phyloP scores from a whole-genome alignment of 2,797 vertebrate species.

The Vipera ursinii region DNA sequence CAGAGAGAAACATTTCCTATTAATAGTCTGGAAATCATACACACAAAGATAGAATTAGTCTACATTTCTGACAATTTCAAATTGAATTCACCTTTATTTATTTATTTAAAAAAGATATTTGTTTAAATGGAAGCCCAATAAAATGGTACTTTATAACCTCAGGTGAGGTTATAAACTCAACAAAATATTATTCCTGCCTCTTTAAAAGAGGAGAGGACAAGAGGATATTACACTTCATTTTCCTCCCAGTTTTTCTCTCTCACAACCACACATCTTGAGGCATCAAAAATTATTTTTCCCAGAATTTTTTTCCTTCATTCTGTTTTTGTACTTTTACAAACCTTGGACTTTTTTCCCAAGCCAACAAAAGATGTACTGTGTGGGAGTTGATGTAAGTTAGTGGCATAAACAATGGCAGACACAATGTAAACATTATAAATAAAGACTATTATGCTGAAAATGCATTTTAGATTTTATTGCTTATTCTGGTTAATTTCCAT shows the following conservation, averaged over 20 bases:
- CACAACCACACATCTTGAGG: neutral
- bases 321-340: neutral
- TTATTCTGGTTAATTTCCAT: neutral
- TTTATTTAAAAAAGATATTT: neutral
- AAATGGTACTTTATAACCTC: neutral
- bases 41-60: conserved; percentile 30
- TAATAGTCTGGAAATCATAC: conserved; percentile 41
- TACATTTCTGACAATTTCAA: neutral
- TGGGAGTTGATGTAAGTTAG: neutral
- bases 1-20: conserved; percentile 46
- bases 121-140: neutral
- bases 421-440: neutral
- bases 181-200: neutral
- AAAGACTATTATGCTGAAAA: neutral
- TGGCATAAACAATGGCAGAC: neutral
- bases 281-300: neutral
- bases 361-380: neutral
- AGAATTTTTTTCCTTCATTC: neutral
- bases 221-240: neutral
- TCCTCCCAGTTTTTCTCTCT: neutral
- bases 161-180: neutral
- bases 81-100: neutral
- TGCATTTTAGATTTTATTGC: neutral
- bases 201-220: neutral
- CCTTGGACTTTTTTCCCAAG: neutral